Evolutionary conservation across 2,113 vertebrate species (phyloP), one percentile per base, ranked within the genome.

Genomic region (Centrocercus urophasianus): DNA sequence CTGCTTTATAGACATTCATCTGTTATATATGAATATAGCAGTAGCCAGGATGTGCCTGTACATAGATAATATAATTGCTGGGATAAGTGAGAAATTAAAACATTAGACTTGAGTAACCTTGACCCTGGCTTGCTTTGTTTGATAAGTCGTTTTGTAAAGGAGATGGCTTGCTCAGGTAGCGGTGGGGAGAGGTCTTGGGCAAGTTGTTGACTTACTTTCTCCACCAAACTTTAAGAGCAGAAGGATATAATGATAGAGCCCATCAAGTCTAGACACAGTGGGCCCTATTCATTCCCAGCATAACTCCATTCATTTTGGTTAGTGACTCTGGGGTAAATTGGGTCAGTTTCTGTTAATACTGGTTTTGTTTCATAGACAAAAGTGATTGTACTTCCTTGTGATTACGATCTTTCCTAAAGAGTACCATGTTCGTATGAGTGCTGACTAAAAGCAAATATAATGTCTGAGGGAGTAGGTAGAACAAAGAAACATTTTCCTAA

Each of bases 331-430:
- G 94, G 85, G 95, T 90, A 83, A 94, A 93, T 94, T 96, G 74
- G 72, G 57, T 88, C 4, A 0, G 96, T 96, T 97, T 94, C 75
- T 94, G 43, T 92, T 94, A 96, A 95, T 94, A 40, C 93, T 83
- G 73, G 16, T 96, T 97, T 96, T 95, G 94, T 97, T 96, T 89
- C 77, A 83, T 80, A 8, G 10, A 83, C 85, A 95, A 94, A 96
- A 96, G 87, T 95, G 93, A 84, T 96, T 95, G 88, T 93, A 74
- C 82, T 96, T 77, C 72, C 72, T 30, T 89, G 91, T 90, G 96
- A 95, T 95, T 95, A 90, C 40, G 7, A 96, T 95, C 89, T 96
- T 94, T 95, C 71, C 90, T 74, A 91, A 96, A 96, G 94, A 94
- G 75, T 84, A 61, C 93, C 73, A 64, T 72, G 91, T 90, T 96